These are phyloP conservation scores for Mactra quadrangularis DNA, from an alignment of 1,140 invertebrate genomes.

Conservation along the genomic window DNA sequence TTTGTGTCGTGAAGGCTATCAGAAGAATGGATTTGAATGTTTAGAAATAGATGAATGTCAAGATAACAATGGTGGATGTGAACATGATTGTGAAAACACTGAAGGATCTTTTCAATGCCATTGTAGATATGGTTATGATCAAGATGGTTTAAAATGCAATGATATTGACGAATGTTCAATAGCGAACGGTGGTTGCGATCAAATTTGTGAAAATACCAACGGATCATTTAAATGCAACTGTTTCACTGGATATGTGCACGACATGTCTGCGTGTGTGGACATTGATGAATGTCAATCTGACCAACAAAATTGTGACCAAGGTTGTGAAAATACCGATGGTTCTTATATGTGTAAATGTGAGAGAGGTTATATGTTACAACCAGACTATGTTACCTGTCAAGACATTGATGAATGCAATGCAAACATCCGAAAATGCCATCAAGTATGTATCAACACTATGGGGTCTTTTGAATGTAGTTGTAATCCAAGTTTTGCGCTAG, in stretches of 20 bases:
- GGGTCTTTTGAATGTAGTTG: neutral
- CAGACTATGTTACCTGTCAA: neutral
- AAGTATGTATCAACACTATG: neutral
- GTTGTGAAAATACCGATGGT: neutral
- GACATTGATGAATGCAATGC: neutral
- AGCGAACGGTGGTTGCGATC: conserved; percentile 6
- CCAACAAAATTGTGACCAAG: neutral
- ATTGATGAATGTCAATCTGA: neutral
- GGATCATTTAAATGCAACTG: conserved; percentile 15
- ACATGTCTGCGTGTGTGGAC: conserved; percentile 28
- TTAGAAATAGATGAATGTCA: too few species aligned
- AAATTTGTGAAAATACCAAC: too few species aligned
- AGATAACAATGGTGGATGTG: too few species aligned
- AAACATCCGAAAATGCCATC: neutral
- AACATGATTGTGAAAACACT: conserved; percentile 57
- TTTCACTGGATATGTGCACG: conserved; percentile 17
- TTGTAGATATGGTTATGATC: conserved; percentile 34
- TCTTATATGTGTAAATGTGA: neutral
- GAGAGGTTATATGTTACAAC: neutral
- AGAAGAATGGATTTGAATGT: too few species aligned
- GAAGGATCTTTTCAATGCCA: conserved; percentile 46
- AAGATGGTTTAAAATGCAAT: conserved; percentile 22
- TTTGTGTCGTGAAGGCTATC: too few species aligned
- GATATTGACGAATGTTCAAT: conserved; percentile 5
- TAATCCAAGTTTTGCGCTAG: too few species aligned